These are phyloP conservation scores for Parotocinclus haroldoi DNA, from an alignment of 2,797 vertebrate genomes.

Conservation along the genomic window DNA sequence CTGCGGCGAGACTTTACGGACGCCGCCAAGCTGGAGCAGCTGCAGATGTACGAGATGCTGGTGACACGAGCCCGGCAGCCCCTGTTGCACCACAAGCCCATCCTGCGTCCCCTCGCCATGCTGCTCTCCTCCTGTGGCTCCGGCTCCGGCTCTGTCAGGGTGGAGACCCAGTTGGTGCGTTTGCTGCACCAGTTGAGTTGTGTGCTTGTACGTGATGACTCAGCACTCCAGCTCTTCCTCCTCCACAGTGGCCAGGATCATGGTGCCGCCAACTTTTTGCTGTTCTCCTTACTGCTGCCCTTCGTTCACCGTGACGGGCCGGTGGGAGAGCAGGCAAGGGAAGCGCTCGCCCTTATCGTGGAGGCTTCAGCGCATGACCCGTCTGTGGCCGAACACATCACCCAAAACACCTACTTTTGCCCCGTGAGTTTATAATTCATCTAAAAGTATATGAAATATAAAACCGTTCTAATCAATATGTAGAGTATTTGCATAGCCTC, in stretches of 20 bases:
- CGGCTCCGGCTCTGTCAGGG: conserved; percentile 75
- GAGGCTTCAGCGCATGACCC: conserved; percentile 84
- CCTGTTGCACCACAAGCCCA: conserved; percentile 90
- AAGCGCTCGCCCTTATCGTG: conserved; percentile 91
- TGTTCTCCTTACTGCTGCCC: conserved; percentile 93
- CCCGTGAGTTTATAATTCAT: conserved; percentile 74
- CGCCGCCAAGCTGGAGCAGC: conserved; percentile 91
- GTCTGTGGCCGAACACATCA: conserved; percentile 84
- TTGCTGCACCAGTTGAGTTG: conserved; percentile 86
- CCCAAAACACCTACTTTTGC: conserved; percentile 92
- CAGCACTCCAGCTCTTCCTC: conserved; percentile 92
- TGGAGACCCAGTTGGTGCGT: conserved; percentile 85
- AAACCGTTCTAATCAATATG: no score
- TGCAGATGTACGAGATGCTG: conserved; percentile 92
- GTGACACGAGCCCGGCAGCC: conserved; percentile 86
- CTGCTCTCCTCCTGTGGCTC: conserved; percentile 78
- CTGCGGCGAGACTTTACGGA: conserved; percentile 88
- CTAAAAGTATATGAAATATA: no score
- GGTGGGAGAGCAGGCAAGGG: conserved; percentile 86
- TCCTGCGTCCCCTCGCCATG: conserved; percentile 92
- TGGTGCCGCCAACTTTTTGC: conserved; percentile 92
- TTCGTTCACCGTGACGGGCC: conserved; percentile 89
- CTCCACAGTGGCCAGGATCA: conserved; percentile 94
- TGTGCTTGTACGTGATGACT: conserved; percentile 88
- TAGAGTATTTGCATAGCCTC: no score